A percentile compares a stretch with the other conserved stretches of the same genome.
phyloP scores from a whole-genome alignment of 2,113 vertebrate species.

The Falco punctatus region DNA sequence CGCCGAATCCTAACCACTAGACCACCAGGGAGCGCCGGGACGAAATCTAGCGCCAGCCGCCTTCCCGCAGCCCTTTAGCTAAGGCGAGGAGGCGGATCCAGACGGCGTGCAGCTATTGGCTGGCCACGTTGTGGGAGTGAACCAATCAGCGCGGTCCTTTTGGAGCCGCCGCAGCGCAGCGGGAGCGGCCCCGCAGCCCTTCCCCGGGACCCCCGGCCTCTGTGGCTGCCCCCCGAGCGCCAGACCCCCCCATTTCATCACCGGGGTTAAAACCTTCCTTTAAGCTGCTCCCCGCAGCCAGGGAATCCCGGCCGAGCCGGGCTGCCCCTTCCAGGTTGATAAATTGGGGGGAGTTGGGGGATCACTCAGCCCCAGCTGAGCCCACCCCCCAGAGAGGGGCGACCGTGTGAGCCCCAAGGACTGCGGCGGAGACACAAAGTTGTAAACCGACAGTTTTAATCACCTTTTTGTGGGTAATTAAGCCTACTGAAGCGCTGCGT shows the following conservation, averaged over 20 bases:
- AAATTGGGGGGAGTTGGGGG: background rate
- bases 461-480: background rate
- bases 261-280: background rate
- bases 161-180: background rate
- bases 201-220: background rate
- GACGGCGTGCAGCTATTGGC: background rate
- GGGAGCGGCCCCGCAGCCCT: background rate
- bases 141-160: background rate
- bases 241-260: background rate
- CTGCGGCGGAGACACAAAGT: background rate
- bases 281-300: background rate
- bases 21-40: slow-evolving; percentile 73
- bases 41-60: too few species aligned
- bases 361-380: background rate
- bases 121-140: rapidly evolving
- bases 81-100: background rate
- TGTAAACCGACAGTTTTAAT: background rate
- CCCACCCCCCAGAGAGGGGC: background rate
- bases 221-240: too few species aligned
- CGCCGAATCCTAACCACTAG: slow-evolving; percentile 87
- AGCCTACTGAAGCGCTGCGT: background rate
- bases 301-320: background rate
- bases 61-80: too few species aligned
- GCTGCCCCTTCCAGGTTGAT: too few species aligned
- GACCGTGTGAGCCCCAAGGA: too few species aligned